Conservation (phyloP, 2,888 invertebrate species). For the Platerodrilus igneus region DNA sequence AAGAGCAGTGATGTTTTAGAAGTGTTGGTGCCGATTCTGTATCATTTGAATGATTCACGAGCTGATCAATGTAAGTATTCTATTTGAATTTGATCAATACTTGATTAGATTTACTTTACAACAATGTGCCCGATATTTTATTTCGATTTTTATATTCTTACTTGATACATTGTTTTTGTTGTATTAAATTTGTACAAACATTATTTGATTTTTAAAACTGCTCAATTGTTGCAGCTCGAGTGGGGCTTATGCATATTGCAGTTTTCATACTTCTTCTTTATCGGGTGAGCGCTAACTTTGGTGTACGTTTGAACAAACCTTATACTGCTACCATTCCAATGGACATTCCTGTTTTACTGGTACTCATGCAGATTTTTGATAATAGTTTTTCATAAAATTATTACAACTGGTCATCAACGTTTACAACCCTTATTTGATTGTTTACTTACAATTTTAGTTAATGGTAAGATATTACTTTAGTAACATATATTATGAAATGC, state of each 20-base stretch:
- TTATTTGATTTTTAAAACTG: no score
- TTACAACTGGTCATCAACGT: constrained; percentile 97
- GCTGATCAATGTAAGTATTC: constrained; percentile 89
- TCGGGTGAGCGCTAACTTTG: constrained; percentile 98
- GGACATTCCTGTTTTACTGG: constrained; percentile 98
- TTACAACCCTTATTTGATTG: constrained; percentile 98
- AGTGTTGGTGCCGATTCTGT: constrained; percentile 94
- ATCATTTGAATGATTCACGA: constrained; percentile 94
- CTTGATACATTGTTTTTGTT: no score
- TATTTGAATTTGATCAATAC: no score
- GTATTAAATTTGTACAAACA: no score
- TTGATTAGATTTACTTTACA: background rate
- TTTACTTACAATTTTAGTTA: constrained; percentile 94
- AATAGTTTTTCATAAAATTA: constrained; percentile 88
- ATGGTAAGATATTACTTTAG: constrained; percentile 58
- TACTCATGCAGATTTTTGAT: constrained; percentile 97
- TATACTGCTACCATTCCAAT: constrained; percentile 97
- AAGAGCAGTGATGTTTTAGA: constrained; percentile 98
- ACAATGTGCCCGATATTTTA: constrained; percentile 11
- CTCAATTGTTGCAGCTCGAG: constrained; percentile 85
- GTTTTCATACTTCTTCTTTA: constrained; percentile 94
- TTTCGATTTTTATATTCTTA: no score
- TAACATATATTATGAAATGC: background rate
- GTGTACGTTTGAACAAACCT: constrained; percentile 98
- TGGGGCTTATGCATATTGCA: constrained; percentile 98